Evolutionary conservation across 2,888 invertebrate species (phyloP).

Genomic region (Drosophila anomalata): DNA sequence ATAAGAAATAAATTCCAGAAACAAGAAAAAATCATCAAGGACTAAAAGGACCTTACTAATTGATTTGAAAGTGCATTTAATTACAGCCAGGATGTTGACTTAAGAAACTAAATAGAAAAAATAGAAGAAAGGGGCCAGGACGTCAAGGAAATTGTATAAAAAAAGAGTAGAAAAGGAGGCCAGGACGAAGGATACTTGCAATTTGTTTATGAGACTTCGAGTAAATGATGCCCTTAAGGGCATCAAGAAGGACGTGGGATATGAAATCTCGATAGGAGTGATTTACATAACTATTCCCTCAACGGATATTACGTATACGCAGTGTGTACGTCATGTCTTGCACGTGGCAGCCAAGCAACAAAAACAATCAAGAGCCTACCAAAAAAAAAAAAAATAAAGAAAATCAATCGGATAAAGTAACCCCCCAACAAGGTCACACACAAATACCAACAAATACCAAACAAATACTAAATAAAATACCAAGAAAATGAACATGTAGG

Average conservation of each 20-base stretch:
- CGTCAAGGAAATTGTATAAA: background rate
- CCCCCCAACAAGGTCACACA: constrained; percentile 29
- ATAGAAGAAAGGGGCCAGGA: background rate
- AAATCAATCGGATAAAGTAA: constrained; percentile 47
- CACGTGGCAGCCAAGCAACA: constrained; percentile 13
- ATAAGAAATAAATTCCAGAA: background rate
- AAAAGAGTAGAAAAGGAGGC: background rate
- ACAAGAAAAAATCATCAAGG: background rate
- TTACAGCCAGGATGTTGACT: constrained; percentile 6
- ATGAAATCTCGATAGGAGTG: constrained; percentile 13
- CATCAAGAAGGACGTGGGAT: background rate
- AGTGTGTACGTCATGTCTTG: constrained; percentile 9
- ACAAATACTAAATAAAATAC: background rate
- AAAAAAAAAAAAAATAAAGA: background rate
- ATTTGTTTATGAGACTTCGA: background rate
- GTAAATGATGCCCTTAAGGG: constrained; percentile 6
- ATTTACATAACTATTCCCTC: constrained; percentile 39
- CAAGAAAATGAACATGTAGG: background rate
- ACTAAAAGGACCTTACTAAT: constrained; percentile 12
- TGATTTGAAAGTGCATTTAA: constrained; percentile 33
- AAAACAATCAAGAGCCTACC: constrained; percentile 1
- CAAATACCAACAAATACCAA: background rate
- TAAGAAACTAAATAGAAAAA: constrained; percentile 1
- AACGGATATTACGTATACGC: constrained; percentile 37
- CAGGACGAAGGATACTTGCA: background rate